Evolutionary conservation across 2,113 vertebrate species (phyloP).

Genomic region (Nicator chloris): DNA sequence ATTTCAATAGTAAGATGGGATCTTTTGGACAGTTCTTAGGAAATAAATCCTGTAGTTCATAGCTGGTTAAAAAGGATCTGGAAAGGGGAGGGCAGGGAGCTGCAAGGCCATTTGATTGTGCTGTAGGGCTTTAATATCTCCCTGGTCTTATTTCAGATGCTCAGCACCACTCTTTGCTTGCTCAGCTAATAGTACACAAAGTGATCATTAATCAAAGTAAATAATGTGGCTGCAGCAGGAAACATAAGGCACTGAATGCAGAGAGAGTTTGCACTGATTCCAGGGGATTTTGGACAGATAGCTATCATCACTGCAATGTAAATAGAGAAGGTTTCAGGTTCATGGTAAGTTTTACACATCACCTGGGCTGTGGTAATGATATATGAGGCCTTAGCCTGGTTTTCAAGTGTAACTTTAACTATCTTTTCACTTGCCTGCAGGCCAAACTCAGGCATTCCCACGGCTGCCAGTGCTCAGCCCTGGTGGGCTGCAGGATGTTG

Average conservation of each 20-base stretch:
- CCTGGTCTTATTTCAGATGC: neutral
- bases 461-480: neutral
- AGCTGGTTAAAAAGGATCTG: neutral
- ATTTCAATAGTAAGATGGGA: neutral
- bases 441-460: neutral
- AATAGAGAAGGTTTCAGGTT: neutral
- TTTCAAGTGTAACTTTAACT: neutral
- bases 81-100: neutral
- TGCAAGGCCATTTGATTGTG: neutral
- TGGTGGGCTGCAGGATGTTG: neutral
- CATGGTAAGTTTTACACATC: neutral
- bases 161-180: neutral
- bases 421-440: neutral
- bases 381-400: neutral
- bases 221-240: neutral
- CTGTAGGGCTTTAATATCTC: neutral
- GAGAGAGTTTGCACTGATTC: neutral
- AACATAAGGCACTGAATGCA: neutral
- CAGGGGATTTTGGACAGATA: neutral
- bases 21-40: neutral
- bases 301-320: neutral
- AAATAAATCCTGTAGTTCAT: neutral
- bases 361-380: neutral
- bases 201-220: conserved; percentile 27
- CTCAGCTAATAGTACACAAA: conserved; percentile 6